Conservation (phyloP, 2,797 vertebrate species). For the Neosilurus hyrtlii region DNA sequence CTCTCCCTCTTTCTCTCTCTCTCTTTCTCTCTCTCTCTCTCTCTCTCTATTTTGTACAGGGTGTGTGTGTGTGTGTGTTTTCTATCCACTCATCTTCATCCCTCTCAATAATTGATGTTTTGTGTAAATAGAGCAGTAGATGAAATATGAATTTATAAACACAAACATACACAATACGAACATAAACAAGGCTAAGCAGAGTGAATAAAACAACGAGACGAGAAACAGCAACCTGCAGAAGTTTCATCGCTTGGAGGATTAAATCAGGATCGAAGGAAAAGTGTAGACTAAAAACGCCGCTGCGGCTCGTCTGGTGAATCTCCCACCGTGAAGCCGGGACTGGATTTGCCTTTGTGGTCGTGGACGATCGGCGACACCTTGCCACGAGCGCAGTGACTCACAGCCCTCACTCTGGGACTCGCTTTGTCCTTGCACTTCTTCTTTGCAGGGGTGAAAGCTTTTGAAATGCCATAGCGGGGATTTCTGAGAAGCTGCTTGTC, state of each 20-base stretch:
- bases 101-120: not conserved
- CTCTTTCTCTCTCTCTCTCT: not conserved
- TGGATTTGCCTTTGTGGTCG: constrained; percentile 37
- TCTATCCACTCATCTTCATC: not conserved
- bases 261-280: not conserved
- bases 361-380: constrained; percentile 19
- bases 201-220: not conserved
- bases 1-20: not conserved
- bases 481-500: constrained; percentile 6
- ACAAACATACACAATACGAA: not conserved
- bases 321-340: not conserved
- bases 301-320: not conserved
- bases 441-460: constrained; percentile 10
- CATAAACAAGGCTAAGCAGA: not conserved
- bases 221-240: not conserved
- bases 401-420: constrained; percentile 24
- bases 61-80: not conserved
- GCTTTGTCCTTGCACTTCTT: constrained; percentile 30
- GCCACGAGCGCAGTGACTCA: constrained; percentile 34
- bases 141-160: not conserved
- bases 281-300: not conserved
- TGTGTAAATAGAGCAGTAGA: not conserved
- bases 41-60: not conserved
- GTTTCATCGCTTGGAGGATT: not conserved
- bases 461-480: constrained; percentile 18